phyloP scores from a whole-genome alignment of 2,797 vertebrate species.

The Myripristis murdjan region DNA sequence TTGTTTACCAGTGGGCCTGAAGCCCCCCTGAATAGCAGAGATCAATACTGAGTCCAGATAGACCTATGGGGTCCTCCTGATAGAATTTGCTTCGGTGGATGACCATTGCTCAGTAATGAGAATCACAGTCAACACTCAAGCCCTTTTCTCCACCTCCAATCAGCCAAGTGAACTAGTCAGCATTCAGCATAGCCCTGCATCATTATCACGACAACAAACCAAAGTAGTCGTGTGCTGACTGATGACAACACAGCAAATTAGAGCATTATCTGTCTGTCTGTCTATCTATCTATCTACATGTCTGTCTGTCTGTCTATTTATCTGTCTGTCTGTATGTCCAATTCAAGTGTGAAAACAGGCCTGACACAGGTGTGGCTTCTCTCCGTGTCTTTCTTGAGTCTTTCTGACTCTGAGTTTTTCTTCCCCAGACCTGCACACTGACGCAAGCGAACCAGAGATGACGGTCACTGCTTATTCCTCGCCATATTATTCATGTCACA shows the following conservation, averaged over 20 bases:
- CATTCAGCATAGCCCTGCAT: constrained; percentile 72
- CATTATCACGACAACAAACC: constrained; percentile 61
- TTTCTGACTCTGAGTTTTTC: constrained; percentile 39
- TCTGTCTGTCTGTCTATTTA: constrained; percentile 17
- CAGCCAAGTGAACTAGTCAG: constrained; percentile 77
- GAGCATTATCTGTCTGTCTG: constrained; percentile 16
- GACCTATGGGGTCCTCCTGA: constrained; percentile 70
- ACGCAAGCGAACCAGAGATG: constrained; percentile 79
- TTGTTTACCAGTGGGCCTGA: constrained; percentile 57
- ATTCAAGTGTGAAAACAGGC: constrained; percentile 45
- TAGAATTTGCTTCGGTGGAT: constrained; percentile 63
- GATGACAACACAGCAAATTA: constrained; percentile 63
- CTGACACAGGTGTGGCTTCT: constrained; percentile 78
- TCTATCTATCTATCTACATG: constrained; percentile 18
- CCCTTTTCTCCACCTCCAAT: constrained; percentile 58
- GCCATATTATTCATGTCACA: constrained; percentile 85
- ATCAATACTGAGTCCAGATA: constrained; percentile 73
- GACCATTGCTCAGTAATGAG: constrained; percentile 62
- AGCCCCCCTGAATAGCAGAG: constrained; percentile 37
- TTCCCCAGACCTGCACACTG: constrained; percentile 73
- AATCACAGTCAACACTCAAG: constrained; percentile 69
- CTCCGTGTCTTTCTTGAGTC: constrained; percentile 57
- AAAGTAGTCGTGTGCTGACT: constrained; percentile 53
- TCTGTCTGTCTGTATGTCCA: constrained; percentile 23
- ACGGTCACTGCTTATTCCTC: constrained; percentile 79